Conservation (phyloP, 2,113 vertebrate species). For the Pseudolaguvia tuberculata region DNA sequence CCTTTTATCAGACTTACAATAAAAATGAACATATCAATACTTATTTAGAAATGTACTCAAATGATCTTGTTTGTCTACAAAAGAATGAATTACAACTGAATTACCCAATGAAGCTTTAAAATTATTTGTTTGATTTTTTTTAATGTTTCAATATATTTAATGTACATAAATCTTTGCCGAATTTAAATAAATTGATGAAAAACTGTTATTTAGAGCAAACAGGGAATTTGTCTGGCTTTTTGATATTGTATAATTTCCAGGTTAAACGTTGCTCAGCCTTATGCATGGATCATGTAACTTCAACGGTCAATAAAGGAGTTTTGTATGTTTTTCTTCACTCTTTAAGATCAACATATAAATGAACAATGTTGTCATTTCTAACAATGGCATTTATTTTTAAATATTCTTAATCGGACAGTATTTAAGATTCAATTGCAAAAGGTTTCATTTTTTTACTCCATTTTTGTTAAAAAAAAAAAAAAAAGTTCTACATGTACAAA, state of each 20-base stretch:
- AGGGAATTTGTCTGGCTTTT: slow-evolving; percentile 38
- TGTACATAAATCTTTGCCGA: slow-evolving; percentile 52
- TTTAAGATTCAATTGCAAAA: slow-evolving; percentile 53
- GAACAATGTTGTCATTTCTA: slow-evolving; percentile 40
- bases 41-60: slow-evolving; percentile 58
- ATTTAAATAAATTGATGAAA: slow-evolving; percentile 46
- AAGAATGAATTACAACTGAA: slow-evolving; percentile 53
- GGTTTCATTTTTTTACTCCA: slow-evolving; percentile 50
- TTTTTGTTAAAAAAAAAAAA: slow-evolving; percentile 5
- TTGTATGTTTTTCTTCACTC: slow-evolving; percentile 59
- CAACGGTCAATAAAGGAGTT: slow-evolving; percentile 45
- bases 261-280: slow-evolving; percentile 36
- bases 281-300: slow-evolving; percentile 59
- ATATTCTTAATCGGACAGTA: slow-evolving; percentile 46
- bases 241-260: slow-evolving; percentile 40
- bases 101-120: slow-evolving; percentile 68
- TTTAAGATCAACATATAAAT: slow-evolving; percentile 46
- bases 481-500: slow-evolving; percentile 58
- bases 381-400: slow-evolving; percentile 46
- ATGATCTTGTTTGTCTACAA: slow-evolving; percentile 56
- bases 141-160: slow-evolving; percentile 55
- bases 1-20: slow-evolving; percentile 59
- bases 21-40: slow-evolving; percentile 64
- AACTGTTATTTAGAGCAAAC: slow-evolving; percentile 32
- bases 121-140: slow-evolving; percentile 43